Evolutionary conservation across 35 echinoderm and acorn worm species (phyloP), one percentile per base, ranked within the genome.

Genomic region (Hemicentrotus pulcherrimus): DNA sequence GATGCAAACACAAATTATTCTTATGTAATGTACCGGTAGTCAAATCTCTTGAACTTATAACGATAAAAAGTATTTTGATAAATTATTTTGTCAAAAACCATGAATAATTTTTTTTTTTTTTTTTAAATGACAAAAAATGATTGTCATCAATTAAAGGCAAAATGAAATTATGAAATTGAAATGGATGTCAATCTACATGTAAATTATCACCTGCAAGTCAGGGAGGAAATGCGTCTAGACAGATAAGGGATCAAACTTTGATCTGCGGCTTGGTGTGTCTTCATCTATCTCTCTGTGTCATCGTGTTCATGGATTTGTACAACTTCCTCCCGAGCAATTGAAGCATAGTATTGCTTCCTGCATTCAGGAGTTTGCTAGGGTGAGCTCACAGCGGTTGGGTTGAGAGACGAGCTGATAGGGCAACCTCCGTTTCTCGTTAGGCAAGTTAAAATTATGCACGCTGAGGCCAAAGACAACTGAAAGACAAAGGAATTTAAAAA

Each of bases 291-390:
- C 65, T 78, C 88, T 47, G 46, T 47, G 31, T 47, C 88, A 90
- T 28, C 32, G 88, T 90, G 88, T 90, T 16, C 32, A 24, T 46
- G 46, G 88, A 90, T 90, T 90, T 90, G 88, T 33, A 90, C 88
- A 90, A 90, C 88, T 90, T 90, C 88, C 88, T 90, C 32, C 10
- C 4, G 15, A 41, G 88, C 88, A 90, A 90, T 90, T 41, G 88
- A 90, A 47, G 88, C 88, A 90, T 90, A 47, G 32, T 90, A 90
- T 90, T 90, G 46, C 88, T 90, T 90, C 88, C 88, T 90, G 88
- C 24, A 78, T 78, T 78, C 65, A 28, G 28, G 18, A 78, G 65
- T 78, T 28, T 78, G 2, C 65, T 78, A 28, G 19, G 65, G 65
- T 78, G 65, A 78, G 65, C 28, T n/a, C 65, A 78, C 19, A 78